phyloP scores from a whole-genome alignment of 2,113 vertebrate genomes.

The Orycteropus afer region DNA sequence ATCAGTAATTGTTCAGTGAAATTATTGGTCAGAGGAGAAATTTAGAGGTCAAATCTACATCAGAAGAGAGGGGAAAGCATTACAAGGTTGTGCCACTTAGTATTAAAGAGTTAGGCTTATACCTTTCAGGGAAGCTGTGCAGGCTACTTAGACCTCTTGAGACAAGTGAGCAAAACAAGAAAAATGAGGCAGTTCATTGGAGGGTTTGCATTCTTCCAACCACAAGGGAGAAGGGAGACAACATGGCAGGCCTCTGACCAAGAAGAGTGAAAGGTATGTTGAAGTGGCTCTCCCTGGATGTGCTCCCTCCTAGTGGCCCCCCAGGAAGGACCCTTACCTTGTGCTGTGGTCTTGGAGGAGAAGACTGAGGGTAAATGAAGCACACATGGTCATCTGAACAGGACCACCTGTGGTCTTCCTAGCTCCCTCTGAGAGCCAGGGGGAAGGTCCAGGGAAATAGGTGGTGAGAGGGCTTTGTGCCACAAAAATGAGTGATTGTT shows the following conservation, averaged over 20 bases:
- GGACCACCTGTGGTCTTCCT: neutral
- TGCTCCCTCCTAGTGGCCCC: neutral
- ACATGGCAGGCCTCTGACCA: no score
- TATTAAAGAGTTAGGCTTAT: neutral
- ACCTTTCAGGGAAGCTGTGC: neutral
- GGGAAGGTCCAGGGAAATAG: neutral
- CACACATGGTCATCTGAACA: neutral
- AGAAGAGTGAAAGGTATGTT: rapidly evolving
- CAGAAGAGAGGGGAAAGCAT: neutral
- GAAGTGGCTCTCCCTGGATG: rapidly evolving
- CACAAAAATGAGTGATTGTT: no score
- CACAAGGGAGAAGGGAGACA: no score
- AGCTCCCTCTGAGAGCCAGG: no score
- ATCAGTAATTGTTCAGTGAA: neutral
- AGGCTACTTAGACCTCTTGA: neutral
- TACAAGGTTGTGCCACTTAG: neutral
- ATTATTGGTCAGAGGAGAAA: neutral
- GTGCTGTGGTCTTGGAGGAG: neutral
- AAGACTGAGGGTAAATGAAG: neutral
- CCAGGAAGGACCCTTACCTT: neutral
- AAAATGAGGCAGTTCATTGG: neutral
- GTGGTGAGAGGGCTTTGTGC: neutral
- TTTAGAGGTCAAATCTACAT: neutral
- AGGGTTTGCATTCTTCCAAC: neutral
- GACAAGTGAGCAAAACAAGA: neutral